phyloP scores from a whole-genome alignment of 2,113 vertebrate genomes.

The Ameiurus melas region DNA sequence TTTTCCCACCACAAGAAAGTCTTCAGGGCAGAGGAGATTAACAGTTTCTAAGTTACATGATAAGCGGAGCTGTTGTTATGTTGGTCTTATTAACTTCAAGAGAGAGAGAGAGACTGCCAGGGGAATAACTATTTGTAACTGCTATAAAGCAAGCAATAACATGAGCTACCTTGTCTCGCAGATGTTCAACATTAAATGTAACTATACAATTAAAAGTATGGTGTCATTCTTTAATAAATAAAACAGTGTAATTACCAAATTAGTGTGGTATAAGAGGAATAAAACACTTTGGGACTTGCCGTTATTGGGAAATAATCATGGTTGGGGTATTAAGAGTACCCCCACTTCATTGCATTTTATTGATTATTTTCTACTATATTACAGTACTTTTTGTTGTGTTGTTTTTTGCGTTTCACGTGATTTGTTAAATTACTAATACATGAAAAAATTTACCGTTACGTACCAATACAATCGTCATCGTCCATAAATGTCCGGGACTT shows the following conservation, averaged over 20 bases:
- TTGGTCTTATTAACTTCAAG: too few species aligned
- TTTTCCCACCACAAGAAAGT: not conserved
- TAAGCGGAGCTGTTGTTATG: too few species aligned
- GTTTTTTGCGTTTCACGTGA: not conserved
- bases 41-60: not conserved
- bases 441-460: conserved; percentile 42
- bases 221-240: not conserved
- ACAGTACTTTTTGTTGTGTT: not conserved
- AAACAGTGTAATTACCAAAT: not conserved
- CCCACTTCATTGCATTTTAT: not conserved
- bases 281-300: not conserved
- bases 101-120: too few species aligned
- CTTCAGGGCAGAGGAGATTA: not conserved
- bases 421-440: not conserved
- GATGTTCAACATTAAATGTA: not conserved
- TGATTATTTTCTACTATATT: not conserved
- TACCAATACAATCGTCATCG: conserved; percentile 88
- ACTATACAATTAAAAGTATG: not conserved
- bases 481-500: conserved; percentile 84
- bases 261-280: not conserved
- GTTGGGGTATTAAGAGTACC: not conserved
- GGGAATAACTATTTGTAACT: too few species aligned
- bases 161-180: not conserved
- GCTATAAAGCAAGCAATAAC: not conserved
- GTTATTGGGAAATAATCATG: not conserved